Percentiles rank a stretch among this genome's conserved stretches.
These are phyloP conservation scores for Scaptomyza tumidula DNA, from an alignment of 2,888 invertebrate species.

Conservation along the genomic window DNA sequence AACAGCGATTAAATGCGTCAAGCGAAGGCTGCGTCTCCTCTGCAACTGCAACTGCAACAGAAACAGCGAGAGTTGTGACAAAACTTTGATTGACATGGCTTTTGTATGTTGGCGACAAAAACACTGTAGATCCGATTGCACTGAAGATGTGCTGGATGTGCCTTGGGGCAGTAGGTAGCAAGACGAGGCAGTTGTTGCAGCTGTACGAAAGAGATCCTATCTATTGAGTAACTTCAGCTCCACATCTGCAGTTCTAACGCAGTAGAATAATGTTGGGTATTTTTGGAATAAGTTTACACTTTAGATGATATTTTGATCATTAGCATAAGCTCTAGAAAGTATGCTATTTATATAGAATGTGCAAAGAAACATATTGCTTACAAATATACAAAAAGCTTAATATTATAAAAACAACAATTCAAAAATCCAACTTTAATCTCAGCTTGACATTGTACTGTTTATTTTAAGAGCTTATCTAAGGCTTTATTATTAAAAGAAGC, in stretches of 20 bases:
- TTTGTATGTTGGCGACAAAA: conserved; percentile 65
- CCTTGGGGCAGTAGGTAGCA: conserved; percentile 26
- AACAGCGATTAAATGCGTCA: conserved; percentile 75
- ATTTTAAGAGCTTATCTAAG: not conserved
- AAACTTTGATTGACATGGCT: conserved; percentile 77
- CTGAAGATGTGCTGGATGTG: conserved; percentile 20
- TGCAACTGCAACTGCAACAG: conserved; percentile 15
- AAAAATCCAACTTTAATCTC: too few species aligned
- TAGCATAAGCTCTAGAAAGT: conserved; percentile 34
- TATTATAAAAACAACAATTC: too few species aligned
- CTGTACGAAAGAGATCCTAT: conserved; percentile 50
- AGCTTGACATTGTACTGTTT: not conserved
- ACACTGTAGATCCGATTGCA: conserved; percentile 46
- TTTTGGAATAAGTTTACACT: too few species aligned
- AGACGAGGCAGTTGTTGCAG: conserved; percentile 58
- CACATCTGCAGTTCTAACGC: conserved; percentile 11
- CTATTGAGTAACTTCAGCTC: conserved; percentile 16
- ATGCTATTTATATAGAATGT: conserved; percentile 26
- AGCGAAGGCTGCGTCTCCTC: conserved; percentile 40
- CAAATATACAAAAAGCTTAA: too few species aligned
- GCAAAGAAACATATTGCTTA: too few species aligned
- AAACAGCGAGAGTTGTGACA: conserved; percentile 50
- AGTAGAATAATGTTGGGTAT: not conserved
- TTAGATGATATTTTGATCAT: not conserved
- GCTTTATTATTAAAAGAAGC: not conserved